Evolutionary conservation across 2,888 invertebrate genomes (phyloP).

Genomic region (Alitta virens): DNA sequence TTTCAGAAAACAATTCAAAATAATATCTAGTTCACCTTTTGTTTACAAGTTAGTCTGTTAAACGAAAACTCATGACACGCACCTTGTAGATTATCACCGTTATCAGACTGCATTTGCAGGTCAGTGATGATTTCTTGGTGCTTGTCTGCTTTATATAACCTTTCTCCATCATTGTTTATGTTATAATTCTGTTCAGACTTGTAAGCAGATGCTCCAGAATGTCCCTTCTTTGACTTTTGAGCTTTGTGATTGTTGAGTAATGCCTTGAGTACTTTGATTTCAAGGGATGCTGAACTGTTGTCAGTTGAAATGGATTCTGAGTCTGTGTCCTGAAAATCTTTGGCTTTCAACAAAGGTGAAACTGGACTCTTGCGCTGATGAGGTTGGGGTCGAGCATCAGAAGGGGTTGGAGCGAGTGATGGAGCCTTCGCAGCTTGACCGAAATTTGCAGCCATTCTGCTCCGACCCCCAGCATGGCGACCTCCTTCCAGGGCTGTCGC

Average conservation of each 20-base stretch:
- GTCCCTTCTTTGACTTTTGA: background rate
- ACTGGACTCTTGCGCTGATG: constrained; percentile 16
- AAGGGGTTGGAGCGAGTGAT: constrained; percentile 12
- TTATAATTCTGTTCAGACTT: background rate
- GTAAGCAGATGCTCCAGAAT: background rate
- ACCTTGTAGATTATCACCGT: too few relatives aligned
- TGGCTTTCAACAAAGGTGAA: constrained; percentile 12
- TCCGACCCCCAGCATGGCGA: background rate
- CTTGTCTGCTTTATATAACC: too few relatives aligned
- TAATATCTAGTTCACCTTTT: too few relatives aligned
- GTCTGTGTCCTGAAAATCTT: constrained; percentile 9
- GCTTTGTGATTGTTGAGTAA: constrained; percentile 15
- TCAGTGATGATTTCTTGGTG: too few relatives aligned
- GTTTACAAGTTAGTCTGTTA: too few relatives aligned
- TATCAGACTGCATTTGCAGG: too few relatives aligned
- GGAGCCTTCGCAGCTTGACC: background rate
- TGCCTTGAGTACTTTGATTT: constrained; percentile 23
- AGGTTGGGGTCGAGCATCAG: constrained; percentile 11
- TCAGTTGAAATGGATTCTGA: constrained; percentile 1
- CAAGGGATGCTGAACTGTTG: constrained; percentile 11
- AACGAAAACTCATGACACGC: too few relatives aligned
- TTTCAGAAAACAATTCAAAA: too few relatives aligned
- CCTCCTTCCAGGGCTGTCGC: background rate
- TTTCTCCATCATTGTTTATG: background rate
- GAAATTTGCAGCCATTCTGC: constrained; percentile 20